Conservation (phyloP, 2,888 invertebrate species). For the Drosophila mulleri region DNA sequence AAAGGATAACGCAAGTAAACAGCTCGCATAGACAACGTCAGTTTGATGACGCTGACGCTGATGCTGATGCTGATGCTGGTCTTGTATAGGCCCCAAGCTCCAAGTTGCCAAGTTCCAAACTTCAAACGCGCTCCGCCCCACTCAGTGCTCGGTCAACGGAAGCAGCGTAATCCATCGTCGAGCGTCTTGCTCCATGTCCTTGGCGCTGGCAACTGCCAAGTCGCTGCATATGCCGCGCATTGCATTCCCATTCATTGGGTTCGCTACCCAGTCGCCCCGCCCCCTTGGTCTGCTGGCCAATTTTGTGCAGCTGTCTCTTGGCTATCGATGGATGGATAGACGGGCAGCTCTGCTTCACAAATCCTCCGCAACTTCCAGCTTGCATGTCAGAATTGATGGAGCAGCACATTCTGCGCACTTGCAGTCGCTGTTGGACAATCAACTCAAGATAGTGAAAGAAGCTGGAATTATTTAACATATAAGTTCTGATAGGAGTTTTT, state of each 20-base stretch:
- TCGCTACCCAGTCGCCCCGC: not conserved
- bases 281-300: slow-evolving; percentile 34
- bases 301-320: slow-evolving; percentile 60
- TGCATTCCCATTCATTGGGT: slow-evolving; percentile 46
- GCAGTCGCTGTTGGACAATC: slow-evolving; percentile 8
- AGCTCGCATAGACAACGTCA: slow-evolving; percentile 56
- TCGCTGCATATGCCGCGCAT: slow-evolving; percentile 56
- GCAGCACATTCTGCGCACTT: slow-evolving; percentile 22
- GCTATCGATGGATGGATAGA: slow-evolving; percentile 53
- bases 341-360: slow-evolving; percentile 44
- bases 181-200: slow-evolving; percentile 64
- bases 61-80: slow-evolving; percentile 39
- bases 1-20: slow-evolving; percentile 68
- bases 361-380: slow-evolving; percentile 28
- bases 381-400: slow-evolving; percentile 52
- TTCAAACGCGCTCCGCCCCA: slow-evolving; percentile 4
- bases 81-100: slow-evolving; percentile 30
- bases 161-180: slow-evolving; percentile 73
- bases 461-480: not conserved
- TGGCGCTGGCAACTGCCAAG: slow-evolving; percentile 37
- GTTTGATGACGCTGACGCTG: slow-evolving; percentile 56
- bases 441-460: slow-evolving; percentile 1
- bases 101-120: not conserved
- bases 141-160: slow-evolving; percentile 47
- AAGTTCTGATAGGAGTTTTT: not conserved